Evolutionary conservation across 2,888 invertebrate genomes (phyloP), one percentile per base, ranked within the genome.

Genomic region (Lottia scabra): DNA sequence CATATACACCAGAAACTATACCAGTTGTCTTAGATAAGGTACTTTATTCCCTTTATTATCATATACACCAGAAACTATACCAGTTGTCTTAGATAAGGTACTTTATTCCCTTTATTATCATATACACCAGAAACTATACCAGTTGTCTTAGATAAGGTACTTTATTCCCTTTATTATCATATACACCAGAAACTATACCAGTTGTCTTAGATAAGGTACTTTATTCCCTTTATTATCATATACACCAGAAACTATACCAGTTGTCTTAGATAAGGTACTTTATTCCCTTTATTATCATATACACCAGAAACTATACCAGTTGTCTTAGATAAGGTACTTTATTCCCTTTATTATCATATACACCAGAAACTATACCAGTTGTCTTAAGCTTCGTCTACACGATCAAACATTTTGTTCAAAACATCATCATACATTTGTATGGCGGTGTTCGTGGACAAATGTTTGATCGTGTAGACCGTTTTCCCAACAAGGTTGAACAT

Each of bases 141-240:
- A 44, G 65, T 65, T 44, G 43, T 65, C n/a, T 44, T 43, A 19
- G 65, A 65, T 10, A 65, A 56, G 56, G 56, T 56, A 56, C n/a
- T 30, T 30, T 30, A 30, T 30, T 30, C 5, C 30, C 5, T 30
- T n/a, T 45, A 43, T 23, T 66, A 16, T 66, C 45, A 13, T 65
- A 23, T 19, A 13, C 43, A 43, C 65, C 65, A 65, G 65, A 19
- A 65, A 65, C 23, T 38, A 23, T 65, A 38, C 19, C 43, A 44
- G 65, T 65, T 44, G 43, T 65, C n/a, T 44, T 43, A 19, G 65
- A 65, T 10, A 65, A 56, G 56, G 56, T 56, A 56, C n/a, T 30
- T 30, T 30, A 30, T 30, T 30, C 5, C 30, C 5, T 30, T n/a
- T 45, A 43, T 23, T 66, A 16, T 66, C 45, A 13, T 65, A 23